phyloP scores from a whole-genome alignment of 1,140 invertebrate species.

The Zaprionus kolodkinae region DNA sequence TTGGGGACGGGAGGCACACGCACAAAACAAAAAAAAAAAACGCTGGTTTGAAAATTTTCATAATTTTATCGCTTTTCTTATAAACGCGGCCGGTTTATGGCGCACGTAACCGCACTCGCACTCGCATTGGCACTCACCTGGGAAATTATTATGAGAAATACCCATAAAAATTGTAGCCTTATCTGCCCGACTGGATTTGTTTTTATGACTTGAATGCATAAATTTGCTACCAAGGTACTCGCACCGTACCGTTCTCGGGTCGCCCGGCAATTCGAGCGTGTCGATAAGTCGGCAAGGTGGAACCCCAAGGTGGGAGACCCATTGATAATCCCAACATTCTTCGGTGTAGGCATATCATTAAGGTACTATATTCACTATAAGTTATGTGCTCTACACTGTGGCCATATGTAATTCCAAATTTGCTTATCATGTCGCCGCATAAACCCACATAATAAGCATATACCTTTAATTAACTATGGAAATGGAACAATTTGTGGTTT shows the following conservation, averaged over 20 bases:
- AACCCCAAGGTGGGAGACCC: constrained; percentile 18
- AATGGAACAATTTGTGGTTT: background rate
- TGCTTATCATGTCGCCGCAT: background rate
- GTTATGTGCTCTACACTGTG: background rate
- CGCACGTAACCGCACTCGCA: constrained; percentile 57
- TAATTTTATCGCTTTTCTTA: constrained; percentile 81
- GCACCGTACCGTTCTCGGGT: background rate
- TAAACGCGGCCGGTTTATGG: constrained; percentile 53
- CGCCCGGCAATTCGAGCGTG: constrained; percentile 27
- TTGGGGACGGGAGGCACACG: constrained; percentile 31
- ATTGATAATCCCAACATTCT: constrained; percentile 20
- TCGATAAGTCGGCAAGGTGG: constrained; percentile 42
- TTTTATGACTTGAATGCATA: constrained; percentile 80
- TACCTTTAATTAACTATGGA: background rate
- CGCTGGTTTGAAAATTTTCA: constrained; percentile 67
- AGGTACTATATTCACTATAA: background rate
- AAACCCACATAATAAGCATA: background rate
- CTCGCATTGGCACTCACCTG: constrained; percentile 25
- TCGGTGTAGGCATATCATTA: constrained; percentile 7
- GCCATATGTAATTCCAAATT: background rate
- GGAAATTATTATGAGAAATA: constrained; percentile 74
- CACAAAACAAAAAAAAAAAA: constrained; percentile 17
- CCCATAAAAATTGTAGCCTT: constrained; percentile 57
- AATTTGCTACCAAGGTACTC: constrained; percentile 47
- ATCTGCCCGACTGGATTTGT: constrained; percentile 41